phyloP scores from a whole-genome alignment of 1,140 invertebrate genomes.

The Drosophila rufa region DNA sequence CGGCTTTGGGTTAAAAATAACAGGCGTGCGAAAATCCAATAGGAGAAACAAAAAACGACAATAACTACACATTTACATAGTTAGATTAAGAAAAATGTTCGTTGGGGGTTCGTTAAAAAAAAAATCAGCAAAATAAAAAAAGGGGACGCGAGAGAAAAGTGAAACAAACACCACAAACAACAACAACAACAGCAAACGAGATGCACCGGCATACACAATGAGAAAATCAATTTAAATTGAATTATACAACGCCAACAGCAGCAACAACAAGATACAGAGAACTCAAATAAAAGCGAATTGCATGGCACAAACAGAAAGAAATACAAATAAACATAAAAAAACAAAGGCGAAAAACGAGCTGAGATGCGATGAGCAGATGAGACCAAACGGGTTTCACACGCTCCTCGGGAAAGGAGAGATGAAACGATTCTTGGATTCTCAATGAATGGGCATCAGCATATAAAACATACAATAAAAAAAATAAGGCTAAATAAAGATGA shows the following conservation, averaged over 20 bases:
- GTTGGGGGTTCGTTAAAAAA: slow-evolving; percentile 38
- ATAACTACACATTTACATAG: slow-evolving; percentile 11
- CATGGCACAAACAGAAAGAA: slow-evolving; percentile 43
- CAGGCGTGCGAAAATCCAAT: slow-evolving; percentile 33
- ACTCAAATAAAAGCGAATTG: slow-evolving; percentile 49
- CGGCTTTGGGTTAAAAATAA: slow-evolving; percentile 20
- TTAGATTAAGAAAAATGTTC: slow-evolving; percentile 28
- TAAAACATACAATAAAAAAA: slow-evolving; percentile 20
- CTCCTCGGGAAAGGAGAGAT: slow-evolving; percentile 40
- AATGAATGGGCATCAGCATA: slow-evolving; percentile 53
- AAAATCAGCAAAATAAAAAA: slow-evolving; percentile 19
- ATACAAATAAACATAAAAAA: slow-evolving; percentile 26
- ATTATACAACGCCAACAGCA: slow-evolving; percentile 67
- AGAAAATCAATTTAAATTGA: slow-evolving; percentile 79
- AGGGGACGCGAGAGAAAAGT: slow-evolving; percentile 34
- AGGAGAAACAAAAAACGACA: slow-evolving; percentile 5
- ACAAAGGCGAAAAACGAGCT: slow-evolving; percentile 10
- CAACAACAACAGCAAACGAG: slow-evolving; percentile 18
- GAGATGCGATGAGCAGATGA: slow-evolving; percentile 29
- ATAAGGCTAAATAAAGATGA: slow-evolving; percentile 77
- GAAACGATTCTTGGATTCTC: slow-evolving; percentile 67
- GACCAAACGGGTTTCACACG: slow-evolving; percentile 61
- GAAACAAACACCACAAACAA: slow-evolving; percentile 28
- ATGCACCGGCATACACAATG: slow-evolving; percentile 18
- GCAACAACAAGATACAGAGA: slow-evolving; percentile 22